phyloP scores from a whole-genome alignment of 2,888 invertebrate genomes.

The Meloe dianella region DNA sequence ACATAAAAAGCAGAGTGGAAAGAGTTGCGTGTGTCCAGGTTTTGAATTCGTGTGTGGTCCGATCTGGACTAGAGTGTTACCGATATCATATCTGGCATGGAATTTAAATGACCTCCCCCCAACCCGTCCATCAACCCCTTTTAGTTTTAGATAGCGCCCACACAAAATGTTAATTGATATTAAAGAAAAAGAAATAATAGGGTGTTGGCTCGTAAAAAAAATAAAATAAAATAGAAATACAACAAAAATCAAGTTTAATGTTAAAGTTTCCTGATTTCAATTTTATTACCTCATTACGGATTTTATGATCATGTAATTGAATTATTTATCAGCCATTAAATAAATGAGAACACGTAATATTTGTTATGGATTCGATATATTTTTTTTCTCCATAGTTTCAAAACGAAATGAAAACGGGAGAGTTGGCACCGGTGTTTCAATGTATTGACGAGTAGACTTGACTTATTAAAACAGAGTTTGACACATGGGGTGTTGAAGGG shows the following conservation, averaged over 20 bases:
- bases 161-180: conserved; percentile 1
- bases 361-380: neutral
- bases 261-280: neutral
- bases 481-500: conserved; percentile 58
- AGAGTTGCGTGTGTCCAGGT: conserved; percentile 35
- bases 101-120: conserved; percentile 30
- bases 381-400: neutral
- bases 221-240: too few species aligned
- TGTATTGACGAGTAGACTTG: conserved; percentile 51
- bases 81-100: conserved; percentile 35
- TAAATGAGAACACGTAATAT: neutral
- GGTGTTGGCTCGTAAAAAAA: neutral
- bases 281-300: conserved; percentile 1
- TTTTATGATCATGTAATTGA: conserved; percentile 8
- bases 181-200: neutral
- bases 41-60: conserved; percentile 33
- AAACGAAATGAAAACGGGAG: neutral
- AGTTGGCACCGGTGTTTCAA: conserved; percentile 45
- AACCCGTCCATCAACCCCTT: neutral
- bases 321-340: neutral
- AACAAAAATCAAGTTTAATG: conserved; percentile 4
- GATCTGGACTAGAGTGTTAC: conserved; percentile 23
- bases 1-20: neutral
- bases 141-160: neutral
- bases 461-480: conserved; percentile 58